Evolutionary conservation across 1,140 invertebrate genomes (phyloP).

Genomic region (Sarcophaga peregrina): DNA sequence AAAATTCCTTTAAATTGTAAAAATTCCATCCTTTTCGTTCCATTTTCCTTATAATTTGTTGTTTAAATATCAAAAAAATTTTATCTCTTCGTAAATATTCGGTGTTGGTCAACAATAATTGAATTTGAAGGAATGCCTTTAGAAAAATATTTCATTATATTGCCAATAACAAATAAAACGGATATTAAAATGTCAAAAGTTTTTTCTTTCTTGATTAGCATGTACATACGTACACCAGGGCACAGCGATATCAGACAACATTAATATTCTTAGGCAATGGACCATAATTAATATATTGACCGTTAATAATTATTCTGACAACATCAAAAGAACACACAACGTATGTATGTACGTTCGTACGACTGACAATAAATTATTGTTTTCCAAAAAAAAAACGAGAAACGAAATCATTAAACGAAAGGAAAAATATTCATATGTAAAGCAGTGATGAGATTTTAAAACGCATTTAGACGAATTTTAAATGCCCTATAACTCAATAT

Average conservation of each 20-base stretch:
- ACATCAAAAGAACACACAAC: conserved; percentile 8
- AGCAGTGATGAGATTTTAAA: background rate
- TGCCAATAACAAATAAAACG: background rate
- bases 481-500: too few species aligned
- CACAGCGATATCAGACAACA: background rate
- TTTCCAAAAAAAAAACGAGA: background rate
- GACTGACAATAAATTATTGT: background rate
- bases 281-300: conserved; percentile 17
- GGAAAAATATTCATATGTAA: background rate
- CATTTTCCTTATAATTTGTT: too few species aligned
- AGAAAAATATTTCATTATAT: background rate
- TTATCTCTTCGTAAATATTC: background rate
- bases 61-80: background rate
- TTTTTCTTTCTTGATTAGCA: background rate
- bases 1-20: too few species aligned
- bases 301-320: conserved; percentile 19
- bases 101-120: background rate
- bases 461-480: too few species aligned
- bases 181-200: conserved; percentile 19
- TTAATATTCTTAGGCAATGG: conserved; percentile 2
- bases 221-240: background rate
- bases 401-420: background rate
- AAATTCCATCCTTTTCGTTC: too few species aligned
- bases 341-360: background rate
- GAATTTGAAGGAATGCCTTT: background rate